These are phyloP conservation scores for Odontomachus brunneus DNA, from an alignment of 1,140 invertebrate genomes.

Conservation along the genomic window DNA sequence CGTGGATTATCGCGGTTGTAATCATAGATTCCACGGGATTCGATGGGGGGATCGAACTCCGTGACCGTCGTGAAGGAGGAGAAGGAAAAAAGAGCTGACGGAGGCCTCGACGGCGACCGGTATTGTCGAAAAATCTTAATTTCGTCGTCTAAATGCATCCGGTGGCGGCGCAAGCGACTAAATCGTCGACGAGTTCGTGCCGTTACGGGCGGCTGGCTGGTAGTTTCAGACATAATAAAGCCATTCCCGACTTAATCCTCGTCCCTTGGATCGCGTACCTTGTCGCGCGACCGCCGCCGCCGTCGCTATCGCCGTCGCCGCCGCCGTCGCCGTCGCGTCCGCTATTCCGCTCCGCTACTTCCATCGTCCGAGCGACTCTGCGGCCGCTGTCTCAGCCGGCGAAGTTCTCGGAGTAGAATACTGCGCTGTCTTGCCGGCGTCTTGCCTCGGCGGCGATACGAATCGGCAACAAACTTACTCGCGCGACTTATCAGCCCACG, in stretches of 20 bases:
- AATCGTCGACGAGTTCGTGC: constrained; percentile 74
- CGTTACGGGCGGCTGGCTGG: constrained; percentile 49
- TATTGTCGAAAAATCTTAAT: constrained; percentile 81
- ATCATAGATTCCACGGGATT: too few species aligned
- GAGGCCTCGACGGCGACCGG: constrained; percentile 28
- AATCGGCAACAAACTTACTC: constrained; percentile 47
- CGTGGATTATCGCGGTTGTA: too few species aligned
- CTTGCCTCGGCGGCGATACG: constrained; percentile 32
- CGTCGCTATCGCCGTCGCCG: too few species aligned
- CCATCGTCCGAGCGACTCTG: neutral
- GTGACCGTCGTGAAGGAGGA: neutral
- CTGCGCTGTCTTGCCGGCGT: constrained; percentile 1
- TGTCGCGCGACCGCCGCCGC: too few species aligned
- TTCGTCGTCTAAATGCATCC: constrained; percentile 81
- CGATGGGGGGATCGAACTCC: too few species aligned
- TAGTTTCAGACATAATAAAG: constrained; percentile 80
- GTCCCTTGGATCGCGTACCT: constrained; percentile 25
- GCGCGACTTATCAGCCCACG: constrained; percentile 36
- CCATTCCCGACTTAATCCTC: constrained; percentile 77
- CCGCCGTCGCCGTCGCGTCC: constrained; percentile 22
- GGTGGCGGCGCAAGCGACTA: constrained; percentile 62
- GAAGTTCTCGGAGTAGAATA: constrained; percentile 38
- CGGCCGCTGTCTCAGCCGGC: neutral
- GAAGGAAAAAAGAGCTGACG: neutral
- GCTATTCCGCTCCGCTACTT: constrained; percentile 49